Evolutionary conservation across 2,113 vertebrate species (phyloP).

Genomic region (Oostethus manadensis): DNA sequence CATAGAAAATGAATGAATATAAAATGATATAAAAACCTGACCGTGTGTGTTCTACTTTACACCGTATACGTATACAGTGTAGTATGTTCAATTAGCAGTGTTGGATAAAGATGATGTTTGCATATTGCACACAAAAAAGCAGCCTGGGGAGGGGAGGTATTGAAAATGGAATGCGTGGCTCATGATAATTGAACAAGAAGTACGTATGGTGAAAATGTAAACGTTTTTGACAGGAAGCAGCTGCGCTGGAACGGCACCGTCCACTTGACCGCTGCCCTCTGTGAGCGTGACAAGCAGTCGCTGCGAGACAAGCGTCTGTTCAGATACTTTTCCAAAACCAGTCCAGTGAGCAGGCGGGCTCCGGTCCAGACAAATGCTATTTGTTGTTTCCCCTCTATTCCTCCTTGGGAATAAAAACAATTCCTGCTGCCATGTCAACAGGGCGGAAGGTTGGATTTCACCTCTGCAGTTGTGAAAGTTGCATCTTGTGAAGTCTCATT

Average conservation of each 20-base stretch:
- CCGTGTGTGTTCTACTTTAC: no score
- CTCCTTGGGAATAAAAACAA: slow-evolving; percentile 24
- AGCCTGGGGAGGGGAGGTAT: background rate
- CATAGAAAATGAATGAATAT: no score
- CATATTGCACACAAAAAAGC: slow-evolving; percentile 13
- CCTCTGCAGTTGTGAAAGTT: slow-evolving; percentile 63
- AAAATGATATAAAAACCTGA: no score
- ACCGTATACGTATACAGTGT: no score
- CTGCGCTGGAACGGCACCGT: slow-evolving; percentile 33
- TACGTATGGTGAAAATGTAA: slow-evolving; percentile 27
- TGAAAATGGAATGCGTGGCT: slow-evolving; percentile 24
- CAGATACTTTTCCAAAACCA: slow-evolving; percentile 36
- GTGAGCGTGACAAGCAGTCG: slow-evolving; percentile 23
- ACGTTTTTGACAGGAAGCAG: slow-evolving; percentile 34
- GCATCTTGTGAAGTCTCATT: slow-evolving; percentile 51
- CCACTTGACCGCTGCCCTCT: slow-evolving; percentile 52
- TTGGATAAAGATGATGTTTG: slow-evolving; percentile 12
- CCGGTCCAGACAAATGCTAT: slow-evolving; percentile 13
- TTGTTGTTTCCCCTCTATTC: slow-evolving; percentile 6
- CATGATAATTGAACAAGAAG: slow-evolving; percentile 26
- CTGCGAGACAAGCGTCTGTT: slow-evolving; percentile 47
- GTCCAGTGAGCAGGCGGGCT: slow-evolving; percentile 18
- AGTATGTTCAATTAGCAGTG: no score
- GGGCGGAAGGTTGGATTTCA: slow-evolving; percentile 42
- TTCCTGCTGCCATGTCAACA: slow-evolving; percentile 24